Percentiles rank a stretch among this genome's conserved stretches.
Evolutionary conservation across 2,797 vertebrate species (phyloP).

Genomic region (Saxicola maurus): DNA sequence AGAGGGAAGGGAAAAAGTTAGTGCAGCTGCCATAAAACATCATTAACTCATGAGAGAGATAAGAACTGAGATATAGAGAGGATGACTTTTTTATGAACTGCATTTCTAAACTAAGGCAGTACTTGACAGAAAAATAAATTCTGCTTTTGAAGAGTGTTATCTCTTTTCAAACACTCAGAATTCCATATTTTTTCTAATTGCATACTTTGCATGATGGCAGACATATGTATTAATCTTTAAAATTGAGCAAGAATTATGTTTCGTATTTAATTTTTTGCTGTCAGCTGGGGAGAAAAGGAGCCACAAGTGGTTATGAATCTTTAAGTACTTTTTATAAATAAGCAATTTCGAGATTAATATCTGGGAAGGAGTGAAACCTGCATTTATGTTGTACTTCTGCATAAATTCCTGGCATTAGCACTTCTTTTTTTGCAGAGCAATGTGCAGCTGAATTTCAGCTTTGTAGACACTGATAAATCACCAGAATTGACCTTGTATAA

Average conservation of each 20-base stretch:
- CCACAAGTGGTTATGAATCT: background rate
- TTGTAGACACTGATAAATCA: background rate
- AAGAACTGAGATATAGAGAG: background rate
- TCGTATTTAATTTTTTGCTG: background rate
- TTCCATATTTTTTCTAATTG: background rate
- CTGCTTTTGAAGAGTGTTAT: background rate
- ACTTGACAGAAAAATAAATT: background rate
- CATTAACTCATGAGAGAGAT: background rate
- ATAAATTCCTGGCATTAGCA: background rate
- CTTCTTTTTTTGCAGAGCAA: background rate
- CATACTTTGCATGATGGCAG: background rate
- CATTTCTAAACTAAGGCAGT: background rate
- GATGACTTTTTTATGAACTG: background rate
- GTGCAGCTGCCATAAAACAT: background rate
- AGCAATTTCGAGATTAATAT: background rate
- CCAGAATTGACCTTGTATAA: background rate
- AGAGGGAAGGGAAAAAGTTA: background rate
- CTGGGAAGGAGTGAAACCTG: background rate
- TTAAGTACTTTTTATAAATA: conserved; percentile 11
- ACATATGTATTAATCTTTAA: background rate
- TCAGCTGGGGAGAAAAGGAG: background rate
- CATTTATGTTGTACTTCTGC: background rate
- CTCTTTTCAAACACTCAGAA: background rate
- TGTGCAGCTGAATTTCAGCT: background rate
- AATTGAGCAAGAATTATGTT: background rate